phyloP scores from a whole-genome alignment of 2,113 vertebrate species.

The Hucho hucho region DNA sequence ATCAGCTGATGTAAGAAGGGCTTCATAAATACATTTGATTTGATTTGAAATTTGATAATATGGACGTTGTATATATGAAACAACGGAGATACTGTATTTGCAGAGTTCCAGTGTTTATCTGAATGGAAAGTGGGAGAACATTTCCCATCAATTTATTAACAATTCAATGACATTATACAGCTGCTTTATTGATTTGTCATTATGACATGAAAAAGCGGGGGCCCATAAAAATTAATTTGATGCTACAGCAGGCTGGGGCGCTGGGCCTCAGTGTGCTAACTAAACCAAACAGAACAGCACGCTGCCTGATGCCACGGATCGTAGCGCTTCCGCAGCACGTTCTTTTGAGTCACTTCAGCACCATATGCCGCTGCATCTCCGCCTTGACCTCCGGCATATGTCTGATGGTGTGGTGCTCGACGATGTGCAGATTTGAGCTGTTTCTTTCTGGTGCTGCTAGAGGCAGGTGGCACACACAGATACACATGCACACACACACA shows the following conservation, averaged over 20 bases:
- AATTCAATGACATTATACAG: slow-evolving; percentile 40
- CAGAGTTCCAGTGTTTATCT: too few relatives aligned
- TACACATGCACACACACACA: too few relatives aligned
- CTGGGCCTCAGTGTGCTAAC: slow-evolving; percentile 14
- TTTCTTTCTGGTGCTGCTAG: neutral
- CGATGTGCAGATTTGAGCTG: neutral
- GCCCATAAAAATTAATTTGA: slow-evolving; percentile 49
- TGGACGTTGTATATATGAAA: neutral
- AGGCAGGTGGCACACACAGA: slow-evolving; percentile 23
- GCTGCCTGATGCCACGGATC: slow-evolving; percentile 30
- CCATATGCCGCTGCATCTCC: slow-evolving; percentile 62
- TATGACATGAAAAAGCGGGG: slow-evolving; percentile 38
- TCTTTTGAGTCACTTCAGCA: slow-evolving; percentile 31
- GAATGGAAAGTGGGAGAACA: neutral
- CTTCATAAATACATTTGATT: too few relatives aligned
- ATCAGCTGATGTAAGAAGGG: too few relatives aligned
- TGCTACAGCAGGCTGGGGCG: slow-evolving; percentile 24
- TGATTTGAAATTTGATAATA: too few relatives aligned
- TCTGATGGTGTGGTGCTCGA: slow-evolving; percentile 22
- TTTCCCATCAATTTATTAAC: slow-evolving; percentile 27
- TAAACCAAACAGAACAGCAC: slow-evolving; percentile 4
- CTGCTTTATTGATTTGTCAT: slow-evolving; percentile 32
- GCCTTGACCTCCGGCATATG: slow-evolving; percentile 59
- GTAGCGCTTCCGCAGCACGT: slow-evolving; percentile 25
- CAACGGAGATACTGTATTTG: neutral